These are phyloP conservation scores for Malurus leucopterus DNA, from an alignment of 2,797 vertebrate species.

Conservation along the genomic window DNA sequence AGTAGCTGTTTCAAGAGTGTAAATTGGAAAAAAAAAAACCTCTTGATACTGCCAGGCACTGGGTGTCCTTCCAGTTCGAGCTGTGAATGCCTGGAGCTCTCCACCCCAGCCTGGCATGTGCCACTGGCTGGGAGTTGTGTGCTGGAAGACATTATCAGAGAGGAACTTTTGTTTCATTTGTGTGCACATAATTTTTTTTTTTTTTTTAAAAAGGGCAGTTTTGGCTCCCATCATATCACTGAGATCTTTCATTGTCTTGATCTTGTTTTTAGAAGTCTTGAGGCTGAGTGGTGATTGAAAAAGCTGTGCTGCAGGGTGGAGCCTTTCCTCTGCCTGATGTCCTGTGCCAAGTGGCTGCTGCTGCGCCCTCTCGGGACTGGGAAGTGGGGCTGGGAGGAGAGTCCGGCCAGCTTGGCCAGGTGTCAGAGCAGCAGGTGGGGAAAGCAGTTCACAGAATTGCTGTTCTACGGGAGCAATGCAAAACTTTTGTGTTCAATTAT, in stretches of 20 bases:
- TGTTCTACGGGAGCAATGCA: accelerated
- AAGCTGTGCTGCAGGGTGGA: conserved; percentile 16
- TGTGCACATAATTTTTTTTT: no score
- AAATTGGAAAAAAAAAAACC: not conserved
- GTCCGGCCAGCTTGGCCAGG: not conserved
- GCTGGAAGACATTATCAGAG: conserved; percentile 30
- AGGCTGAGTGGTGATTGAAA: conserved; percentile 22
- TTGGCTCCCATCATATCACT: conserved; percentile 32
- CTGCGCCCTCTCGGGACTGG: not conserved
- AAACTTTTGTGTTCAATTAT: not conserved
- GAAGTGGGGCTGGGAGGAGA: not conserved
- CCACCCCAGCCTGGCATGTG: conserved; percentile 49
- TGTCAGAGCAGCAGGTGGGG: not conserved
- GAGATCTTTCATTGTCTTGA: conserved; percentile 43
- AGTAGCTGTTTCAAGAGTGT: not conserved
- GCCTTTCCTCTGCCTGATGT: conserved; percentile 15
- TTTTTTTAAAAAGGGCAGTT: not conserved
- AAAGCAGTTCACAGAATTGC: not conserved
- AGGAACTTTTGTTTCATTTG: conserved; percentile 44
- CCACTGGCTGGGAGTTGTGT: not conserved
- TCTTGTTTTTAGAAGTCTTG: conserved; percentile 41
- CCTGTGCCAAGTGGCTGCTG: not conserved
- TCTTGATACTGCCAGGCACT: not conserved
- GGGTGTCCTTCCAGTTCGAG: conserved; percentile 12
- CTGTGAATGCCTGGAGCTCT: not conserved